phyloP scores from a whole-genome alignment of 2,113 vertebrate genomes.

The Osmerus mordax region DNA sequence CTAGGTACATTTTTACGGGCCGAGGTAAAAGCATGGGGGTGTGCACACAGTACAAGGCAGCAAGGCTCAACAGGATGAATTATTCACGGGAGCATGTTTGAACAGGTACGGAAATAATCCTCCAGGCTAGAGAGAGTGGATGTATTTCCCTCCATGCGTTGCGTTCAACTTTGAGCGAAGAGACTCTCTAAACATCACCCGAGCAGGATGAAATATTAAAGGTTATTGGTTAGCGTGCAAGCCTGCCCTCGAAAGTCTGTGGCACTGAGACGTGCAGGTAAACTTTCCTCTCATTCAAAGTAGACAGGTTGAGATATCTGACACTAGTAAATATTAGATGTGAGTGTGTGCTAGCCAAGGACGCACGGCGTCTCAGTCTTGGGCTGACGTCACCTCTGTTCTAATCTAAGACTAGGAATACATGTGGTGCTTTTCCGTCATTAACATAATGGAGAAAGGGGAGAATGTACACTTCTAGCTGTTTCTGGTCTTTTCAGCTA shows the following conservation, averaged over 20 bases:
- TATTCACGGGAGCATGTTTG: constrained; percentile 86
- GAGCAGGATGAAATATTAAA: constrained; percentile 80
- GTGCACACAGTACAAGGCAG: constrained; percentile 67
- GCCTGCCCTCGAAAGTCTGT: constrained; percentile 35
- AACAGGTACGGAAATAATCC: constrained; percentile 91
- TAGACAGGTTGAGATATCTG: constrained; percentile 61
- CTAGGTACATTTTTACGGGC: constrained; percentile 78
- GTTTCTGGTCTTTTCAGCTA: neutral
- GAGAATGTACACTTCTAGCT: neutral
- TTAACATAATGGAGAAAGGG: neutral
- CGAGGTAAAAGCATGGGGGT: constrained; percentile 76
- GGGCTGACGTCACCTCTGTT: neutral
- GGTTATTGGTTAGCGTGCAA: constrained; percentile 68
- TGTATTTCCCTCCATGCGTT: constrained; percentile 45
- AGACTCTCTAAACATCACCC: constrained; percentile 71
- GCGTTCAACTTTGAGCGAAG: constrained; percentile 61
- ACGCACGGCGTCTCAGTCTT: neutral
- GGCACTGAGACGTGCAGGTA: constrained; percentile 55
- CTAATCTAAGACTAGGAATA: neutral
- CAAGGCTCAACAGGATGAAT: constrained; percentile 80
- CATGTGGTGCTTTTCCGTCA: neutral
- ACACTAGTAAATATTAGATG: constrained; percentile 70
- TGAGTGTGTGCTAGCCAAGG: constrained; percentile 51
- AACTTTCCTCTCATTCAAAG: constrained; percentile 28
- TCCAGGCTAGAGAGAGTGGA: constrained; percentile 63